phyloP scores from a whole-genome alignment of 2,797 vertebrate species.

The Spea hammondii region DNA sequence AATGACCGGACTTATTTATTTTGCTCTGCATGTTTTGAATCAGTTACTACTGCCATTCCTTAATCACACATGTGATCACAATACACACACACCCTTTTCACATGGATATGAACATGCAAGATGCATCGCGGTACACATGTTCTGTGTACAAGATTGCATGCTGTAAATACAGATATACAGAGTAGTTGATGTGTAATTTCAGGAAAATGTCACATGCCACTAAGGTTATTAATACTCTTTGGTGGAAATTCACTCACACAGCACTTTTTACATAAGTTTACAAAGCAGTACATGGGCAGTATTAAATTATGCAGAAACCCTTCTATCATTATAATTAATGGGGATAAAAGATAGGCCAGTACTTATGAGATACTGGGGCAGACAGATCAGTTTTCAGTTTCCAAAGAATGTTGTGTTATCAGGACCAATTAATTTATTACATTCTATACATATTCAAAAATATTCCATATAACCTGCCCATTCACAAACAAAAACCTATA shows the following conservation, averaged over 20 bases:
- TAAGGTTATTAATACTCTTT: constrained; percentile 1
- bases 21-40: constrained; percentile 46
- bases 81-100: constrained; percentile 25
- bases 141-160: neutral
- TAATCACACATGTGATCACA: constrained; percentile 34
- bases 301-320: neutral
- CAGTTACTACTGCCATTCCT: constrained; percentile 44
- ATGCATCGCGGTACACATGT: neutral
- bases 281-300: neutral
- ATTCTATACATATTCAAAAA: too few relatives aligned
- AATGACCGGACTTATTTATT: constrained; percentile 51
- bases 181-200: neutral
- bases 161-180: constrained; percentile 18
- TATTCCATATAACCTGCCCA: neutral
- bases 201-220: neutral
- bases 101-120: neutral
- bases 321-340: neutral
- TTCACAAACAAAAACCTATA: too few relatives aligned
- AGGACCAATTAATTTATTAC: constrained; percentile 16
- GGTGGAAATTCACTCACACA: constrained; percentile 7
- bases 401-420: neutral
- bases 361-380: neutral
- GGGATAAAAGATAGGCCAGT: neutral
- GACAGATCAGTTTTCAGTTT: neutral
- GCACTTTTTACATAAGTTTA: constrained; percentile 12